Evolutionary conservation across 2,113 vertebrate species (phyloP).

Genomic region (Tyrannus savana): DNA sequence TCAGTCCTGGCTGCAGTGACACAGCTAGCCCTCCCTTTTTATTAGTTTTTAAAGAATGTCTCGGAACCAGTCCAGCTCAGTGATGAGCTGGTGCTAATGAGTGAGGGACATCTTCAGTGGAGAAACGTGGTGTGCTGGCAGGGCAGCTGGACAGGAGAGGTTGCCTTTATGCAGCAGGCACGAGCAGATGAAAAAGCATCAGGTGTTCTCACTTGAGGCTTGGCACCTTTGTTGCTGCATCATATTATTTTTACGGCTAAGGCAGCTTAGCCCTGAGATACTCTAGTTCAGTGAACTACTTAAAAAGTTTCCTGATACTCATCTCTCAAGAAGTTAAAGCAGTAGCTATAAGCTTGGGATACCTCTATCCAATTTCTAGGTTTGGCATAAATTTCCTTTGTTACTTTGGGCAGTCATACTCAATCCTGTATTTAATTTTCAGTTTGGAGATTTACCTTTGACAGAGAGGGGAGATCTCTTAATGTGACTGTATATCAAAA

Average conservation of each 20-base stretch:
- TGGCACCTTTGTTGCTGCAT: rapidly evolving
- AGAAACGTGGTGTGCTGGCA: not conserved
- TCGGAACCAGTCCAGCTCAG: not conserved
- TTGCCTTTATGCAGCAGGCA: not conserved
- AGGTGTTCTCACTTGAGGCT: not conserved
- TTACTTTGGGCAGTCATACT: not conserved
- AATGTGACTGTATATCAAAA: not conserved
- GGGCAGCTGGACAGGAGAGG: not conserved
- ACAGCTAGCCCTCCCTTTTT: not conserved
- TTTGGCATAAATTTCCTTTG: not conserved
- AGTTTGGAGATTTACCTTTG: not conserved
- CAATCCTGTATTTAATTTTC: not conserved
- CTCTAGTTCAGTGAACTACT: not conserved
- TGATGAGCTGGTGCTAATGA: not conserved
- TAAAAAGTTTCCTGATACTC: not conserved
- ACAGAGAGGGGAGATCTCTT: not conserved
- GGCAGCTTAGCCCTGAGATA: not conserved
- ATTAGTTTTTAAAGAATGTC: not conserved
- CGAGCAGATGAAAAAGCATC: not conserved
- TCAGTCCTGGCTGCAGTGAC: not conserved
- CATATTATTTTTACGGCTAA: not conserved
- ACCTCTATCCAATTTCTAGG: not conserved
- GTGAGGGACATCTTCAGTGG: not conserved
- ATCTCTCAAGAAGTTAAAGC: not conserved
- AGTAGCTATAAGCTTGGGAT: not conserved